phyloP scores from a whole-genome alignment of 2,797 vertebrate species.

The Pseudocheirus occidentalis region DNA sequence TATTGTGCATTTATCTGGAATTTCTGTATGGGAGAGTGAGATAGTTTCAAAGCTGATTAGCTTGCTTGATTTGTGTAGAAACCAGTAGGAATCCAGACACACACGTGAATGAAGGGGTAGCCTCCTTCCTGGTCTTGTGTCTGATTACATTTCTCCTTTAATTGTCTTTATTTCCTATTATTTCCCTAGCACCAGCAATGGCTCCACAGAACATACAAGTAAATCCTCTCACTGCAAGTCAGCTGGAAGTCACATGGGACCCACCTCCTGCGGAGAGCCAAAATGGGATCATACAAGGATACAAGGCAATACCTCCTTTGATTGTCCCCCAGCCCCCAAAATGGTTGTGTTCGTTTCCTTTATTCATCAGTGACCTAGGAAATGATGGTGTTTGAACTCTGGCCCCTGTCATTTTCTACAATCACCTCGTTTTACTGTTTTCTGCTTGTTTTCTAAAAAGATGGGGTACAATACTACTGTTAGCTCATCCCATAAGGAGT shows the following conservation, averaged over 20 bases:
- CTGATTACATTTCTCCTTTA: conserved; percentile 52
- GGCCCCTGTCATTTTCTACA: accelerated
- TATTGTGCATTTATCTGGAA: neutral
- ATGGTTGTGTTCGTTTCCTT: neutral
- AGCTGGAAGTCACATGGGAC: conserved; percentile 95
- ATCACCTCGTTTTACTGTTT: accelerated
- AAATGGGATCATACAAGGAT: conserved; percentile 97
- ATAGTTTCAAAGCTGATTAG: neutral
- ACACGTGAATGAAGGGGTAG: conserved; percentile 8
- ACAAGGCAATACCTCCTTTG: conserved; percentile 87
- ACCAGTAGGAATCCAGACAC: conserved; percentile 27
- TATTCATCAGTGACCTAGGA: neutral
- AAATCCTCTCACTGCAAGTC: conserved; percentile 89
- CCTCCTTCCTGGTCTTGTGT: conserved; percentile 41
- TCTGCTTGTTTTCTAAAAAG: neutral
- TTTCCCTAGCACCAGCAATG: conserved; percentile 90
- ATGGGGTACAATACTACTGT: neutral
- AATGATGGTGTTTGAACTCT: neutral
- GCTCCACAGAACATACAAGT: conserved; percentile 93
- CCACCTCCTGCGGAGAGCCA: conserved; percentile 93
- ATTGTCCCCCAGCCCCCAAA: neutral
- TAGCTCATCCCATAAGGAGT: neutral
- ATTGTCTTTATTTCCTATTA: conserved; percentile 45
- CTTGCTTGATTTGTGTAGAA: conserved; percentile 11
- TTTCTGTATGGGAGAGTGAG: accelerated